Percentiles rank a stretch among this genome's conserved stretches.
Evolutionary conservation across 2,797 vertebrate genomes (phyloP).

Genomic region (Vultur gryphus): DNA sequence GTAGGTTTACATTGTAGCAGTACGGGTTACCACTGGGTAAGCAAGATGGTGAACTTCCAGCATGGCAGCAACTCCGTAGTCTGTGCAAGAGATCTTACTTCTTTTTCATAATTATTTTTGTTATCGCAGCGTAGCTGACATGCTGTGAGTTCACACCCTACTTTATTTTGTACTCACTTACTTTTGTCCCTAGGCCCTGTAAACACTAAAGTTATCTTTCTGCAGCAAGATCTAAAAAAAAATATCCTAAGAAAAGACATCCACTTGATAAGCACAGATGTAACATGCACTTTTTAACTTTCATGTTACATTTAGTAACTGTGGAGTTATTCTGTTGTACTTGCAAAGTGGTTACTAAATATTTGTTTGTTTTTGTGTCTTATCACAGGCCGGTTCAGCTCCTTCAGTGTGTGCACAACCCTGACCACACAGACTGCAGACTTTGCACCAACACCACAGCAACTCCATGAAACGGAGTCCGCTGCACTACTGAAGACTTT

Average conservation of each 20-base stretch:
- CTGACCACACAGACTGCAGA: constrained; percentile 46
- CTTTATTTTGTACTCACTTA: not conserved
- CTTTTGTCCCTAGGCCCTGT: not conserved
- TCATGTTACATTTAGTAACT: not conserved
- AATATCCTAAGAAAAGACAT: not conserved
- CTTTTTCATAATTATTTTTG: not conserved
- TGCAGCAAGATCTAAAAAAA: not conserved
- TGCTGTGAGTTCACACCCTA: not conserved
- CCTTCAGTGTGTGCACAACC: constrained; percentile 62
- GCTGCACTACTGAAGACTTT: accelerated
- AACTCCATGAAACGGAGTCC: not conserved
- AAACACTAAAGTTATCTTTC: not conserved
- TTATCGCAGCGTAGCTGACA: not conserved
- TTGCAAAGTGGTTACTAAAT: not conserved
- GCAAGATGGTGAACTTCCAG: not conserved
- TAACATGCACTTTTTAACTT: not conserved
- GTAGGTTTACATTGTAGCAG: not conserved
- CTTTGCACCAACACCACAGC: not conserved
- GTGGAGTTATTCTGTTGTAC: not conserved
- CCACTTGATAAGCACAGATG: not conserved
- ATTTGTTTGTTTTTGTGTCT: not conserved
- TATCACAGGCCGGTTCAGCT: constrained; percentile 63
- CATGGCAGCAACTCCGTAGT: not conserved
- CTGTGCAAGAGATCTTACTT: not conserved
- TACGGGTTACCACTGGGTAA: not conserved